phyloP scores from a whole-genome alignment of 2,888 invertebrate species.

The Apoderus coryli region DNA sequence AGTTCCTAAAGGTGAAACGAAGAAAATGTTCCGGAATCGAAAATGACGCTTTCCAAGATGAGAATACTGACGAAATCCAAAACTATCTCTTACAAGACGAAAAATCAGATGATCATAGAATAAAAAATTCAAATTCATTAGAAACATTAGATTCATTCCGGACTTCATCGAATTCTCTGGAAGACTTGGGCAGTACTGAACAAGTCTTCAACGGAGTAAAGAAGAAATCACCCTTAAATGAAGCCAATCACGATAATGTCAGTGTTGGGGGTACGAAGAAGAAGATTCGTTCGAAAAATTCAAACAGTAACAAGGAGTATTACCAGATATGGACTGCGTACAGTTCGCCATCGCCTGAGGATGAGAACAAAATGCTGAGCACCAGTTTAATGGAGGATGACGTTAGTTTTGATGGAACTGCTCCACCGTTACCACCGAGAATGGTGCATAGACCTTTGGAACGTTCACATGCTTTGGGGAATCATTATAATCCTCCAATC shows the following conservation, averaged over 20 bases:
- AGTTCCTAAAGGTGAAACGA: conserved; percentile 35
- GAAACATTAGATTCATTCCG: conserved; percentile 15
- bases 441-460: conserved; percentile 62
- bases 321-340: conserved; percentile 55
- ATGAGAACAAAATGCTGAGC: conserved; percentile 18
- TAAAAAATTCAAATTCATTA: conserved; percentile 12
- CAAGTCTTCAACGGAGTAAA: conserved; percentile 27
- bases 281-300: conserved; percentile 43
- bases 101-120: conserved; percentile 1
- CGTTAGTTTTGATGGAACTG: conserved; percentile 31
- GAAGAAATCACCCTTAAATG: conserved; percentile 28
- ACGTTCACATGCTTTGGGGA: conserved; percentile 30
- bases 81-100: conserved; percentile 10
- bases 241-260: conserved; percentile 25
- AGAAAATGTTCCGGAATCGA: conserved; percentile 28
- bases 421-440: conserved; percentile 60
- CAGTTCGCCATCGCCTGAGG: conserved; percentile 29
- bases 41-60: conserved; percentile 31
- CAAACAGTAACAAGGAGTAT: conserved; percentile 47
- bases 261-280: conserved; percentile 48
- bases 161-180: conserved; percentile 25
- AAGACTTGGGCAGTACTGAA: conserved; percentile 24
- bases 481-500: conserved; percentile 42
- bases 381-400: conserved; percentile 17
- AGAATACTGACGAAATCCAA: conserved; percentile 14